Evolutionary conservation across 1,140 invertebrate species (phyloP), one percentile per base, ranked within the genome.

Genomic region (Listronotus oregonensis): DNA sequence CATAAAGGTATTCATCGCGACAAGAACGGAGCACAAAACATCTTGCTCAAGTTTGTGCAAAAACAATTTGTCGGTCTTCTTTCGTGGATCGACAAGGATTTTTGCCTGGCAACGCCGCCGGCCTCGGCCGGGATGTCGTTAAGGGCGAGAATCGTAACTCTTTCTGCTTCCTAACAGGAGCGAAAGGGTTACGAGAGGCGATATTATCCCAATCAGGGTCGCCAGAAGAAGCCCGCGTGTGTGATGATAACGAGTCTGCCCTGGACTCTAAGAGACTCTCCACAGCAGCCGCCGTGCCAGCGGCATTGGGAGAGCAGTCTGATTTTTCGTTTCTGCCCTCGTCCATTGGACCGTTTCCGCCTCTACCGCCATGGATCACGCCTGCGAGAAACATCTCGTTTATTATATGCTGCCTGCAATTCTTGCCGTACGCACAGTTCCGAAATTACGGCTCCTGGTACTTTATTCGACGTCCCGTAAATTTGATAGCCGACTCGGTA

Each of bases 341-440:
- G 37, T 39, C 37, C 37, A 39, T 39, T 39, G 37, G 37, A 39
- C 37, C 37, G 37, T 39, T 39, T 39, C 37, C 37, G 37, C 37
- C 37, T 39, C 37, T 12, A 39, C 37, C 37, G 37, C 37, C 37
- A 39, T 39, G 37, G 37, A 39, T 39, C 37, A 39, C 37, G 37
- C 37, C 37, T 39, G 37, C 37, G 37, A 39, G 37, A 39, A 39
- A 39, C 37, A 39, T 39, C 37, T 39, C 37, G 12, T 39, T 39
- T 39, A 39, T 39, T 39, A 39, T 39, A 39, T 39, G 37, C 37
- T 39, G 37, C 37, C 37, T 39, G 37, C 37, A 39, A 39, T 39
- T 39, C 37, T 39, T 39, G 37, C 37, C 37, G 37, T 39, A 39
- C 37, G 37, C 37, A 12, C 37, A 39, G n/a, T n/a, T n/a, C n/a